Evolutionary conservation across 1,140 invertebrate genomes (phyloP).

Genomic region (Bactericera cockerelli): DNA sequence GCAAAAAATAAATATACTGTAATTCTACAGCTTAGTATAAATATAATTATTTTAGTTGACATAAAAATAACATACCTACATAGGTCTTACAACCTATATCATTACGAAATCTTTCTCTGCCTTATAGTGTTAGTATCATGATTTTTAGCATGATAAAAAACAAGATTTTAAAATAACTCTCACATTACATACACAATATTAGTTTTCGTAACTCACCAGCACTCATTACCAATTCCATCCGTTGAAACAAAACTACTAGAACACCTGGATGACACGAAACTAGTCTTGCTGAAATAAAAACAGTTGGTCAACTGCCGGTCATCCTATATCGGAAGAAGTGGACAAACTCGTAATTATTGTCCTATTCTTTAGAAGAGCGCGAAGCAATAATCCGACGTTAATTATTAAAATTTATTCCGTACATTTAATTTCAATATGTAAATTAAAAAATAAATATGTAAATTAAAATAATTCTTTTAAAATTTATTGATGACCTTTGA

Average conservation of each 20-base stretch:
- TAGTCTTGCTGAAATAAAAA: not conserved
- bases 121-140: no score
- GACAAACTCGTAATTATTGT: not conserved
- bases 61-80: no score
- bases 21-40: no score
- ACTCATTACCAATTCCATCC: no score
- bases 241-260: not conserved
- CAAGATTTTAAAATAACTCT: no score
- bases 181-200: no score
- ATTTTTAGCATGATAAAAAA: no score
- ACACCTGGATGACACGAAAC: not conserved
- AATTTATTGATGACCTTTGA: slow-evolving; percentile 8
- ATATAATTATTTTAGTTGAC: no score
- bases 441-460: not conserved
- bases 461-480: not conserved
- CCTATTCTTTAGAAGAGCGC: not conserved
- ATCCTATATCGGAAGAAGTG: not conserved
- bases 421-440: not conserved
- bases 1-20: no score
- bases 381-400: not conserved
- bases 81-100: no score
- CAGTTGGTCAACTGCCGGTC: not conserved
- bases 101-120: no score
- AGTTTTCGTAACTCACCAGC: no score
- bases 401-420: not conserved